Percentiles rank a stretch among this genome's conserved stretches.
These are phyloP conservation scores for Sarcophaga carnaria DNA, from an alignment of 2,888 invertebrate species.

Conservation along the genomic window DNA sequence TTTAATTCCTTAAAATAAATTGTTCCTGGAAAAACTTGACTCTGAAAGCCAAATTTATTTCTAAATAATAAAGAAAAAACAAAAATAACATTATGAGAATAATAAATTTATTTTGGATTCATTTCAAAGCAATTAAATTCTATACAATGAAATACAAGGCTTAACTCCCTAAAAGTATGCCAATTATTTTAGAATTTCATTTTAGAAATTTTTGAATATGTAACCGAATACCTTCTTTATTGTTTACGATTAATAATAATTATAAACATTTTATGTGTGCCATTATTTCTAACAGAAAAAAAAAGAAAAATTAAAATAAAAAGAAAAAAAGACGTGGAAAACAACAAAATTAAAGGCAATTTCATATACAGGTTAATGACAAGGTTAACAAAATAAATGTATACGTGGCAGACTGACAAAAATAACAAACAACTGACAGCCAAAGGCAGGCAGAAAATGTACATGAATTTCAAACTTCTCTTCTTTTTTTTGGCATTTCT, in stretches of 20 bases:
- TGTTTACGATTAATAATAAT: not conserved
- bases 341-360: not conserved
- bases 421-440: not conserved
- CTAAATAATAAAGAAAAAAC: too few relatives aligned
- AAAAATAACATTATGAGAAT: too few relatives aligned
- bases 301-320: not conserved
- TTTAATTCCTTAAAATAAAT: too few relatives aligned
- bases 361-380: slow-evolving; percentile 14
- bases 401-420: not conserved
- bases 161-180: slow-evolving; percentile 25
- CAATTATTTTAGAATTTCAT: slow-evolving; percentile 3
- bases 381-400: slow-evolving; percentile 9
- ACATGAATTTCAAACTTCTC: not conserved
- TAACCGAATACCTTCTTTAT: not conserved
- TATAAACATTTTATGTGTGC: not conserved
- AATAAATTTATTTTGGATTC: not conserved
- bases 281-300: not conserved
- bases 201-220: not conserved
- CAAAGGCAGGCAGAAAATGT: not conserved
- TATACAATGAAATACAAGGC: not conserved
- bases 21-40: too few relatives aligned
- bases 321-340: not conserved
- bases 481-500: too few relatives aligned
- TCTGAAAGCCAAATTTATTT: too few relatives aligned
- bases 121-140: slow-evolving; percentile 22